A percentile compares a stretch with the other conserved stretches of the same genome.
These are phyloP conservation scores for Vanessa cardui DNA, from an alignment of 2,888 invertebrate genomes.

Conservation along the genomic window DNA sequence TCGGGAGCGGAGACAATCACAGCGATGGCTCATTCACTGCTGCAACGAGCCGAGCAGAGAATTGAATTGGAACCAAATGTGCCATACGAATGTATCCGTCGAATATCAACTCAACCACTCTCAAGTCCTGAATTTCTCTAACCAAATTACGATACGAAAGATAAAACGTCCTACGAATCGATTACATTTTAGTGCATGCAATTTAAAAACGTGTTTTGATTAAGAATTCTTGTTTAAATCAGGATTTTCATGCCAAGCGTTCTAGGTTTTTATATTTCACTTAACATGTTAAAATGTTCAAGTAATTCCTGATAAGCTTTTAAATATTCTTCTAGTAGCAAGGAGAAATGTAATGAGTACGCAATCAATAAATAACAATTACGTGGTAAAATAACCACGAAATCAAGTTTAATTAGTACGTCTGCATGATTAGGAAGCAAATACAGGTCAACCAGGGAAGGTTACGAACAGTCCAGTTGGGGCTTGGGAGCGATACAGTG, in stretches of 20 bases:
- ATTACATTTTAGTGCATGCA: slow-evolving; percentile 7
- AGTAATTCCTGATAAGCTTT: too few relatives aligned
- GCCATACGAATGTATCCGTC: slow-evolving; percentile 71
- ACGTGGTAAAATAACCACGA: too few relatives aligned
- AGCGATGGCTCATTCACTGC: slow-evolving; percentile 76
- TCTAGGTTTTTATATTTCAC: too few relatives aligned
- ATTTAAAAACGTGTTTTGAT: background rate
- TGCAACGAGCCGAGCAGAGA: slow-evolving; percentile 77
- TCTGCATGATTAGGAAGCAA: too few relatives aligned
- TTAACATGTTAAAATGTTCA: too few relatives aligned
- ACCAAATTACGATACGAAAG: slow-evolving; percentile 22
- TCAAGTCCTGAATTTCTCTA: slow-evolving; percentile 20
- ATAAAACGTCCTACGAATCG: slow-evolving; percentile 20
- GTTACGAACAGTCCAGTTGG: too few relatives aligned
- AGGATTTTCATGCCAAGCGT: background rate
- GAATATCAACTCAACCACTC: slow-evolving; percentile 49
- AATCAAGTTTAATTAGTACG: too few relatives aligned
- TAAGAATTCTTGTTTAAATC: background rate
- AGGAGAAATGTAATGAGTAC: too few relatives aligned
- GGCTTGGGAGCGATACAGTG: too few relatives aligned
- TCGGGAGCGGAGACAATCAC: slow-evolving; percentile 63
- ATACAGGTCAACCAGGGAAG: too few relatives aligned
- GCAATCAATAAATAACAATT: too few relatives aligned
- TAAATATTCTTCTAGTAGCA: too few relatives aligned
- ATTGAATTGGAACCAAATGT: slow-evolving; percentile 82